Evolutionary conservation across 2,888 invertebrate species (phyloP), one percentile per base, ranked within the genome.

Genomic region (Eupsilia transversa): DNA sequence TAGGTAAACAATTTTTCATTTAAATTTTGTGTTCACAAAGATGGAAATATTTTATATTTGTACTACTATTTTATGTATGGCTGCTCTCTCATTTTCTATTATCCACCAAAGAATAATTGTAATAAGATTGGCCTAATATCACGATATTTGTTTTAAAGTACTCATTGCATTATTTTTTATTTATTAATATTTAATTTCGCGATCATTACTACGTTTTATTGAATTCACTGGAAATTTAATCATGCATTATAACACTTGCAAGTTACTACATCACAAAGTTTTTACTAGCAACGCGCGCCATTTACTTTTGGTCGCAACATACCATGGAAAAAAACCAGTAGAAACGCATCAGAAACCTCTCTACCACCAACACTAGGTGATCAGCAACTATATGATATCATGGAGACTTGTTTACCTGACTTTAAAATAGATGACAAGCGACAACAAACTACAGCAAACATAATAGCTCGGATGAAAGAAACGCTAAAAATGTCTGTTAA

Each of bases 241-340:
- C 27, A 56, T 46, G 43, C 33, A 38, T 41, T 38, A n/a, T 30
- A 69, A 43, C 10, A 46, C 23, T 6, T 41, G 12, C 12, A 57
- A 67, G 30, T 73, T 69, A 72, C 67, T 76, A 74, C 57, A 86
- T 59, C 23, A 80, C 12, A 65, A 74, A 69, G 41, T 74, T 83
- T 84, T 71, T 77, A 80, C 56, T 80, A 88, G 81, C 75, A 38
- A 68, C 41, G 41, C 2, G 23, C 59, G 49, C 72, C 71, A 75
- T 77, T 66, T 59, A 57, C 83, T 35, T 93, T 91, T 80, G 96
- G 95, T 72, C 94, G 94, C 86, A 80, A 84, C 66, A 94, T 95
- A 83, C 93, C 93, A 66, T 95, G 95, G 95, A 93, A 38, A 49
- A 54, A 88, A 87, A 67, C 87, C 33, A 82, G 74, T 79, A 86